A percentile compares a stretch with the other conserved stretches of the same genome.
These are phyloP conservation scores for Calyptomena viridis DNA, from an alignment of 2,113 vertebrate genomes.

Conservation along the genomic window DNA sequence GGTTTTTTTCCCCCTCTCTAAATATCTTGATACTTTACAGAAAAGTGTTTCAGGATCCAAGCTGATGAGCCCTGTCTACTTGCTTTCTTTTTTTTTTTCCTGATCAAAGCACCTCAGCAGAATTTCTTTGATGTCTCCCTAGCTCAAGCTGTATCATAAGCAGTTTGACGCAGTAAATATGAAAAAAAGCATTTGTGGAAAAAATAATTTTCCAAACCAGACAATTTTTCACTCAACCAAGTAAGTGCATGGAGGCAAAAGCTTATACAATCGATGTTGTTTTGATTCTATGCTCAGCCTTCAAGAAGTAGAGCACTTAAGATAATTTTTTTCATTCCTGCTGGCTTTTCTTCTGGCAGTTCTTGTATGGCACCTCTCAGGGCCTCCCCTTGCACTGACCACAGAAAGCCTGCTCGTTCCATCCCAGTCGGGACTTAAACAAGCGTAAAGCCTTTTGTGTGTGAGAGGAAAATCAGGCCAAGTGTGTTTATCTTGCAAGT, in stretches of 20 bases:
- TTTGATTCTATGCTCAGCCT: conserved; percentile 18
- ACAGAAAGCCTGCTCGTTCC: background rate
- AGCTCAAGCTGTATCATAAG: background rate
- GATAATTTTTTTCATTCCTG: background rate
- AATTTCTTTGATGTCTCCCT: conserved; percentile 28
- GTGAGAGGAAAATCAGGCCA: conserved; percentile 22
- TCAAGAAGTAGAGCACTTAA: background rate
- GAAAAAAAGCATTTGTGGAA: background rate
- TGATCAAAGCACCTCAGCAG: conserved; percentile 22
- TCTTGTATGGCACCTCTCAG: background rate
- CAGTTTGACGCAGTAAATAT: background rate
- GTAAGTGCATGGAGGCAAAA: background rate
- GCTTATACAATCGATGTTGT: background rate
- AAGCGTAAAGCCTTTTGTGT: background rate
- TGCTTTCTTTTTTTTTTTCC: background rate
- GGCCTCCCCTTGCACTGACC: background rate
- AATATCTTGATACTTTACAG: conserved; percentile 4
- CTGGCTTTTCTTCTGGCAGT: background rate
- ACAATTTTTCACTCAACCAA: background rate
- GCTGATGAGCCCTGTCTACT: background rate
- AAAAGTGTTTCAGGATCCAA: background rate
- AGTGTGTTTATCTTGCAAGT: conserved; percentile 8
- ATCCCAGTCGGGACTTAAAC: background rate
- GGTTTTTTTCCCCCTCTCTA: background rate
- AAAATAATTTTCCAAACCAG: background rate